Evolutionary conservation across 2,888 invertebrate species (phyloP).

Genomic region (Panopea generosa): DNA sequence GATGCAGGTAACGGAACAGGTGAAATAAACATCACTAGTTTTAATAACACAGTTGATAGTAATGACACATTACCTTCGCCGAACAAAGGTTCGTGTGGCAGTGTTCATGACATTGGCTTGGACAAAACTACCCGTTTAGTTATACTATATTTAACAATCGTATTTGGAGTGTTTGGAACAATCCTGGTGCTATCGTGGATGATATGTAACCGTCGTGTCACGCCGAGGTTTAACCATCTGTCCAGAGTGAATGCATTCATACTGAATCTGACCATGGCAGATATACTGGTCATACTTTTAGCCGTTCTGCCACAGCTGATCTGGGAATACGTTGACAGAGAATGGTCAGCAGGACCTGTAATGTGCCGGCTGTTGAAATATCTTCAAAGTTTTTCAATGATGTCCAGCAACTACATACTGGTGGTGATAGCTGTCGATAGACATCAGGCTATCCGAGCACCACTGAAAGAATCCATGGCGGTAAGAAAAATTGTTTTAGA

Average conservation of each 20-base stretch:
- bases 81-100: constrained; percentile 4
- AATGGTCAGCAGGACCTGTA: constrained; percentile 83
- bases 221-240: constrained; percentile 81
- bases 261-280: constrained; percentile 83
- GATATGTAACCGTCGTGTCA: constrained; percentile 75
- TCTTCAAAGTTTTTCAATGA: constrained; percentile 82
- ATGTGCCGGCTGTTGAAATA: constrained; percentile 84
- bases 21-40: no score
- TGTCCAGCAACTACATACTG: constrained; percentile 84
- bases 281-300: constrained; percentile 81
- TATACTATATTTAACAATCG: constrained; percentile 76
- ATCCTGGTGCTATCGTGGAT: constrained; percentile 81
- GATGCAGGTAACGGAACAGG: no score
- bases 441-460: constrained; percentile 84
- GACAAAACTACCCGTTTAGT: constrained; percentile 71
- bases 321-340: constrained; percentile 81
- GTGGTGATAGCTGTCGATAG: constrained; percentile 85
- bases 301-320: constrained; percentile 82
- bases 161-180: constrained; percentile 79
- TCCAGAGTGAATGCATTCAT: constrained; percentile 82
- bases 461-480: constrained; percentile 79
- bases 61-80: background rate
- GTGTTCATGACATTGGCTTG: constrained; percentile 79
- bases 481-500: constrained; percentile 73
- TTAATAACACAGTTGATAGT: no score